Percentiles rank a stretch among this genome's conserved stretches.
Conservation (phyloP, 2,113 vertebrate genomes). For the Cinclus mexicanus region DNA sequence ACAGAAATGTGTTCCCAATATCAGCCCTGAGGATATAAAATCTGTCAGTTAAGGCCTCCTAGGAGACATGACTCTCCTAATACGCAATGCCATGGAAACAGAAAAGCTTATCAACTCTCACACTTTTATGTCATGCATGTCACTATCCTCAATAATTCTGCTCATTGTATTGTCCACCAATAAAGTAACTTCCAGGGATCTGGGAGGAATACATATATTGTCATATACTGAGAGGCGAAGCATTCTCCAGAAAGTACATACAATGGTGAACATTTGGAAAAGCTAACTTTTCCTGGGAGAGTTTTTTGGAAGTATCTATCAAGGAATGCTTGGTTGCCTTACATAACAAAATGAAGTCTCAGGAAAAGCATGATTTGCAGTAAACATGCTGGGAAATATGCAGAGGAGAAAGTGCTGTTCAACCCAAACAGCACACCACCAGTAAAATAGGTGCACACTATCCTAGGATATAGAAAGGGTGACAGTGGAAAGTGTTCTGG, state of each 20-base stretch:
- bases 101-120: neutral
- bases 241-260: neutral
- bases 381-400: neutral
- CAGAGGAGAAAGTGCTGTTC: neutral
- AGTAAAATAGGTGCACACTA: neutral
- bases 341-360: neutral
- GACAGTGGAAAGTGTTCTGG: neutral
- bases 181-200: neutral
- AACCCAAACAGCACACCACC: neutral
- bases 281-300: neutral
- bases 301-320: neutral
- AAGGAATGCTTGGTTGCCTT: neutral
- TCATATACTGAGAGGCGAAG: neutral
- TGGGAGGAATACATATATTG: neutral
- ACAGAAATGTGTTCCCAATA: neutral
- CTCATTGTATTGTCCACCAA: neutral
- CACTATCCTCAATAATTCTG: neutral
- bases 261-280: neutral
- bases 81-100: neutral
- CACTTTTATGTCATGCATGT: neutral
- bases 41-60: neutral
- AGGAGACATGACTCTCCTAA: neutral
- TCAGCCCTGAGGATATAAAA: neutral
- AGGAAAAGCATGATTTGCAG: neutral
- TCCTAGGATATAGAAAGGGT: neutral